These are phyloP conservation scores for Erpornis zantholeuca DNA, from an alignment of 2,113 vertebrate species.

Conservation along the genomic window DNA sequence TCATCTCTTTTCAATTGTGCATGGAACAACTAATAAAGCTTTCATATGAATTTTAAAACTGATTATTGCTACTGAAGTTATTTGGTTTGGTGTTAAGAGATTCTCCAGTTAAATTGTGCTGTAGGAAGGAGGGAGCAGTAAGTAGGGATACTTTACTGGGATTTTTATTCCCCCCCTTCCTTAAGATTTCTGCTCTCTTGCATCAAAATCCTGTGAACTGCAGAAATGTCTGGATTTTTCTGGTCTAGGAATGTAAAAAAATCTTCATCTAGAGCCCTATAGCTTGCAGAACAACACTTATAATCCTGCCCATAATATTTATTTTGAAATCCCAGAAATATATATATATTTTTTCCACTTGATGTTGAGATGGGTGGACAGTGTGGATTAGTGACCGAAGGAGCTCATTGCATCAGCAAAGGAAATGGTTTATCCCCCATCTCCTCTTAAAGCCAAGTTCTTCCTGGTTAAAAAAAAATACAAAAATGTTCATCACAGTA, in stretches of 20 bases:
- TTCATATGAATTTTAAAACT: neutral
- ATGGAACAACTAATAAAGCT: neutral
- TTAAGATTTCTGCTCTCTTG: neutral
- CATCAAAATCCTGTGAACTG: neutral
- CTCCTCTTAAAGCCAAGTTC: constrained; percentile 9
- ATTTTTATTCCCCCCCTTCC: accelerated
- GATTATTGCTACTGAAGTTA: neutral
- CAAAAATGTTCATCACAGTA: constrained; percentile 66
- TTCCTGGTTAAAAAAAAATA: neutral
- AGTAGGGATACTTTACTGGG: neutral
- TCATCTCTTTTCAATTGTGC: neutral
- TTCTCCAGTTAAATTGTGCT: neutral
- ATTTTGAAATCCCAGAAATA: neutral
- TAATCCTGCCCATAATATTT: neutral
- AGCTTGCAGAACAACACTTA: neutral
- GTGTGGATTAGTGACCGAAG: neutral
- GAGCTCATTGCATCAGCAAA: neutral
- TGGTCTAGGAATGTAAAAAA: neutral
- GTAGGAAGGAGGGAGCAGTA: neutral
- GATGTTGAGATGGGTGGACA: neutral
- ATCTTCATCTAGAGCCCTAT: neutral
- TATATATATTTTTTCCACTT: neutral
- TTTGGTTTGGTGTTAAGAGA: neutral
- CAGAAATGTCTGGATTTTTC: constrained; percentile 1
- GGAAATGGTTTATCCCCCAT: neutral